Base-by-base conservation (phyloP, 2,888 invertebrate genomes). In the Diploptera punctata region DNA sequence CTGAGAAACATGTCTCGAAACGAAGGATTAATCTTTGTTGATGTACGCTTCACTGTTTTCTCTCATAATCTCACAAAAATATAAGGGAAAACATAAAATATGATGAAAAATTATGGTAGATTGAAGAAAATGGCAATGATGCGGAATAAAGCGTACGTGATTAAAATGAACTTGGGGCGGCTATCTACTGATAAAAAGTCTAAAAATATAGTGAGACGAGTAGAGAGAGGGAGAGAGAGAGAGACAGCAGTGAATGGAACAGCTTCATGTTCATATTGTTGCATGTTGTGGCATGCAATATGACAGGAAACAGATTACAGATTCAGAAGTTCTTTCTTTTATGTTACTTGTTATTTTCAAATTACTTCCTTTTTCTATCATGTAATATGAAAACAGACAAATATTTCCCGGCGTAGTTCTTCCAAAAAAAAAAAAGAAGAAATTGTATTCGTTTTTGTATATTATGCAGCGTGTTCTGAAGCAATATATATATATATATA, bases 261-360 rank as follows among this genome's bases (percentile, higher is more conserved):
- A 10, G 1, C 3, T 52, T 9, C 57, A 29, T 57, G 57, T 57
- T 52, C 29, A 26, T 54, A n/a, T 2, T 57, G 57, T 57, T 57
- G 18, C 57, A 18, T 57, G 57, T n/a, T n/a, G n/a, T n/a, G 3
- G 16, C 16, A n/a, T 16, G 26, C 29, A 57, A 24, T 57, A 13
- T 57, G 57, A 57, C 57, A 57, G 57, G 57, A 57, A 57, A 31
- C 13, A 29, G 57, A 57, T 57, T 31, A n/a, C 29, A 57, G 10
- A n/a, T 57, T 57, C 57, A 57, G n/a, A 31, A 38, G 7, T 9
- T 9, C 13, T 38, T 38, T 38, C 13, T 38, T 38, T 5, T 9
- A 38, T 13, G 7, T 9, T 38, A 9, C 38, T 38, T 38, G 38
- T 38, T 38, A 52, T 24, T 19, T 24, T 9, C 9, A 52, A 52